phyloP scores from a whole-genome alignment of 2,888 invertebrate genomes.

The Magallana nippona region DNA sequence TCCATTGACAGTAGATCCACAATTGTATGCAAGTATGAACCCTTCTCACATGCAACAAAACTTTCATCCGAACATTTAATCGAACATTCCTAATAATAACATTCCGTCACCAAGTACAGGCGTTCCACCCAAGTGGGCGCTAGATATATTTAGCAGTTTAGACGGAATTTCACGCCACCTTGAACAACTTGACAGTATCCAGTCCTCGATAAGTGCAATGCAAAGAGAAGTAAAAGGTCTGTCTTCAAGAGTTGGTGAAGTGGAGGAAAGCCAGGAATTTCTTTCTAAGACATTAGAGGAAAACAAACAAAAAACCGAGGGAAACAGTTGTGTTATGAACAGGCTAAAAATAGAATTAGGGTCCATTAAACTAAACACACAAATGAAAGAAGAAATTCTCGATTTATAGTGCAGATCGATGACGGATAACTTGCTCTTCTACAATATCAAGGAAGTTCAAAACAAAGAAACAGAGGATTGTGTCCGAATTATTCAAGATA shows the following conservation, averaged over 20 bases:
- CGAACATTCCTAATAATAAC: not conserved
- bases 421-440: slow-evolving; percentile 19
- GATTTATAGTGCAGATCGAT: slow-evolving; percentile 3
- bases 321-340: too few species aligned
- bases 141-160: not conserved
- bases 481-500: too few species aligned
- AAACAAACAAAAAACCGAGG: not conserved
- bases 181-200: not conserved
- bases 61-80: too few species aligned
- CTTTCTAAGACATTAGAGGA: not conserved
- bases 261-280: not conserved
- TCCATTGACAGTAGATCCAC: too few species aligned
- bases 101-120: not conserved
- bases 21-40: not conserved
- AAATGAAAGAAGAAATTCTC: not conserved
- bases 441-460: not conserved
- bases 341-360: too few species aligned
- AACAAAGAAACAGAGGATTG: slow-evolving; percentile 8
- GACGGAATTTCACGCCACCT: not conserved
- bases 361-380: too few species aligned
- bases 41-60: not conserved
- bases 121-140: not conserved
- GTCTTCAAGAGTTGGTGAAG: not conserved
- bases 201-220: not conserved
- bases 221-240: not conserved